Base-by-base conservation (phyloP, 1,140 invertebrate genomes). In the Trissolcus basalis region DNA sequence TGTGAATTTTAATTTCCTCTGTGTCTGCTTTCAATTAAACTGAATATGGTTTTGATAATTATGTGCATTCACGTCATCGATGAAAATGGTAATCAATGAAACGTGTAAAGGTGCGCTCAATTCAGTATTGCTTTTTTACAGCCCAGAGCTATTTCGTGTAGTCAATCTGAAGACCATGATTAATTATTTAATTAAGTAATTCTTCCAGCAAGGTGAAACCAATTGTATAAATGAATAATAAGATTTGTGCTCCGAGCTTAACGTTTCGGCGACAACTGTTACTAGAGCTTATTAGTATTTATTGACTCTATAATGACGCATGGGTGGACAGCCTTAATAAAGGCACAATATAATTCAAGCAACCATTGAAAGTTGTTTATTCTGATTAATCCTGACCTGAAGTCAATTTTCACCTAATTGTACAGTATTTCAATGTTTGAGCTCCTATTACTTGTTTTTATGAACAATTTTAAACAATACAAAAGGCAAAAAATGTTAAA, bases 351-450 rank as follows among this genome's bases (percentile, higher is more conserved):
- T 41, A 33, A 60, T 53, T 69, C 53, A 55, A 60, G 8, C 19
- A 27, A 9, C 35, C 43, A 61, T 60, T 55, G 48, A 61, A 61
- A 54, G 49, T 60, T 60, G 43, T 54, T 69, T 54, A 48, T 15
- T 43, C 54, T 47, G 47, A 55, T 60, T 39, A 69, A 60, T 43
- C 43, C 15, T 60, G 55, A 69, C 49, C 44, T 61, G 48, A 54
- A 49, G 65, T 69, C 60, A 60, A 61, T 55, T 60, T 60, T 54
- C 13, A 53, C 54, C 54, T 6, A 27, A 6, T 27, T 27, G 1
- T 27, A 27, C 6, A 6, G 19, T 3, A 27, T 6, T n/a, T n/a
- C n/a, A n/a, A n/a, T 27, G 19, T 27, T 27, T 6, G 19, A n/a
- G n/a, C n/a, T 27, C 6, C 19, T 27, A 27, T 27, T 27, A 27